A percentile compares a stretch with the other conserved stretches of the same genome.
Conservation (phyloP, 1,140 invertebrate species). For the Ceratina japonica region DNA sequence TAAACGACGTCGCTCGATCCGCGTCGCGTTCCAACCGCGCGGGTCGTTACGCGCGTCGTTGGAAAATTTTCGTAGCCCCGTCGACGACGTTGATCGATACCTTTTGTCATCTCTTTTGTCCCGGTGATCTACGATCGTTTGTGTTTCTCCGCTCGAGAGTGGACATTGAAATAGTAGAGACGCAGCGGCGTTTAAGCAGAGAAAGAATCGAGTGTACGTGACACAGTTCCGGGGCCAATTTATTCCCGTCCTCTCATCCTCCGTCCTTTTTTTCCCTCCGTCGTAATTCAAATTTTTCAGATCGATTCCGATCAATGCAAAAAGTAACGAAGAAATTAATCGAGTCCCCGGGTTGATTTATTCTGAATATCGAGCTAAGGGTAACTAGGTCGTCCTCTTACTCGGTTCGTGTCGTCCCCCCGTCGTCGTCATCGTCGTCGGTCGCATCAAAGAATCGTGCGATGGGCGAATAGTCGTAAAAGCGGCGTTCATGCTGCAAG, state of each 20-base stretch:
- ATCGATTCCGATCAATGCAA: neutral
- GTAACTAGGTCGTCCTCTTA: neutral
- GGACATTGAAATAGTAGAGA: neutral
- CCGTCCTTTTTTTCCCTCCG: too few relatives aligned
- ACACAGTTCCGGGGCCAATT: neutral
- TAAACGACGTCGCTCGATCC: neutral
- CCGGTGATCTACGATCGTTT: neutral
- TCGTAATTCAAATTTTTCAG: neutral
- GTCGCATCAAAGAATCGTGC: constrained; percentile 27
- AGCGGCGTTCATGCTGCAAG: constrained; percentile 19
- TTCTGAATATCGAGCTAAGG: neutral
- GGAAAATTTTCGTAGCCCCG: neutral
- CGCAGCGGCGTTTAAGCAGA: neutral
- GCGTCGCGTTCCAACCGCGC: neutral
- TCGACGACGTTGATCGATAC: neutral
- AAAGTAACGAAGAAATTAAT: neutral
- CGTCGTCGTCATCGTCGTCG: too few relatives aligned
- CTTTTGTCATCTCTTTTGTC: neutral
- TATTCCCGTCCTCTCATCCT: neutral
- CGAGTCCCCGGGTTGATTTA: too few relatives aligned
- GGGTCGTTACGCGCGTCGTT: neutral
- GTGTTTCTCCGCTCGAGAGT: neutral
- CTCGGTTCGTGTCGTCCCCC: neutral
- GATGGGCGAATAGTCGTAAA: constrained; percentile 24
- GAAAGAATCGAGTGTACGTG: constrained; percentile 8